Percentiles rank a stretch among this genome's conserved stretches.
Conservation (phyloP, 2,888 invertebrate species). For the Arctia plantaginis region DNA sequence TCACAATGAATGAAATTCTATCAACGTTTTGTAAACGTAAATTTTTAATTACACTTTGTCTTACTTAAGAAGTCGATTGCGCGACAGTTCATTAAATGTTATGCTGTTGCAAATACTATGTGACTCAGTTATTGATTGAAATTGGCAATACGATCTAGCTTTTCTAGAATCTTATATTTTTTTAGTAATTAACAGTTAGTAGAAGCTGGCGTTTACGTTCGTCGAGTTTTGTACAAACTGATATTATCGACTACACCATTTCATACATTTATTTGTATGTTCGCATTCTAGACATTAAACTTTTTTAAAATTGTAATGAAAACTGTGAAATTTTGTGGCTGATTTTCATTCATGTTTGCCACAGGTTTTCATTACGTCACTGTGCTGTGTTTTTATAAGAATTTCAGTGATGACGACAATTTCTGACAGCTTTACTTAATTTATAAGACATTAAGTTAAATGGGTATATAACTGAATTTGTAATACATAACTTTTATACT, state of each 20-base stretch:
- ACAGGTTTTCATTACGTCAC: slow-evolving; percentile 35
- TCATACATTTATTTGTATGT: slow-evolving; percentile 27
- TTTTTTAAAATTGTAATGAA: slow-evolving; percentile 21
- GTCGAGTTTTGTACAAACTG: background rate
- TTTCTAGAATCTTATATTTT: background rate
- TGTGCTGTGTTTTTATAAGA: slow-evolving; percentile 27
- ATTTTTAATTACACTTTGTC: background rate
- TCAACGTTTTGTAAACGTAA: background rate
- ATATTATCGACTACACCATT: slow-evolving; percentile 18
- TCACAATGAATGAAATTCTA: background rate
- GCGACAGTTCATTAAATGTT: background rate
- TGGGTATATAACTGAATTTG: slow-evolving; percentile 38
- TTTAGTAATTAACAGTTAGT: background rate
- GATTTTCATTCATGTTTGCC: slow-evolving; percentile 28
- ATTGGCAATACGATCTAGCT: background rate
- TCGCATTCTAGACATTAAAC: slow-evolving; percentile 29
- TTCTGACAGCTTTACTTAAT: slow-evolving; percentile 82
- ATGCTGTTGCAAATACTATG: background rate
- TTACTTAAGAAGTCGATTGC: background rate
- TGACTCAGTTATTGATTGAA: background rate
- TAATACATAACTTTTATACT: slow-evolving; percentile 40
- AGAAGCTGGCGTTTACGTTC: background rate
- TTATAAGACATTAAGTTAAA: slow-evolving; percentile 64
- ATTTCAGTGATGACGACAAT: slow-evolving; percentile 51
- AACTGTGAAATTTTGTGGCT: slow-evolving; percentile 12